phyloP scores from a whole-genome alignment of 2,888 invertebrate genomes.

The Altica lythri region DNA sequence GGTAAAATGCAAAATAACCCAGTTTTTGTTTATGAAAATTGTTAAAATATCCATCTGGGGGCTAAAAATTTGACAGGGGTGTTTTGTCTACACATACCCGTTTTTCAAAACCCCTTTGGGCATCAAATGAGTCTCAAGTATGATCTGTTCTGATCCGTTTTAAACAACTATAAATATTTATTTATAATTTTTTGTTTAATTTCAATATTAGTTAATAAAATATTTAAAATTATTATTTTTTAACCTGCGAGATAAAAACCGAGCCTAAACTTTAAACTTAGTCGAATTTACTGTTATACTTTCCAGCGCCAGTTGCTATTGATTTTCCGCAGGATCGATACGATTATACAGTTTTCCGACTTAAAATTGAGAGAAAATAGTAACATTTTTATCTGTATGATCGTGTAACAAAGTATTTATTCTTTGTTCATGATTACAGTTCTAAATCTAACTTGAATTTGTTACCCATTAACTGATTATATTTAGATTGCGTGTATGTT shows the following conservation, averaged over 20 bases:
- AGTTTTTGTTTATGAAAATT: too few species aligned
- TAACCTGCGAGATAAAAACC: too few species aligned
- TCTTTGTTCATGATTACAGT: slow-evolving; percentile 36
- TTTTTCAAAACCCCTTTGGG: too few species aligned
- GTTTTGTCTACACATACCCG: too few species aligned
- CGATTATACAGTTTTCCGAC: slow-evolving; percentile 6
- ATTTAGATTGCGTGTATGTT: slow-evolving; percentile 28
- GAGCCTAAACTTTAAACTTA: neutral
- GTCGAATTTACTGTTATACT: slow-evolving; percentile 14
- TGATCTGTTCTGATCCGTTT: too few species aligned
- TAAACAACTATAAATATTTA: too few species aligned
- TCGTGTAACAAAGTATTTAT: slow-evolving; percentile 35
- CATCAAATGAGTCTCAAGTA: too few species aligned
- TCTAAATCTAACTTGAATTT: slow-evolving; percentile 35
- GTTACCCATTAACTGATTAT: slow-evolving; percentile 33
- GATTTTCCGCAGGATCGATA: slow-evolving; percentile 21
- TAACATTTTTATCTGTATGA: slow-evolving; percentile 18
- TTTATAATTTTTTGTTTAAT: too few species aligned
- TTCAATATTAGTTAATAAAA: neutral
- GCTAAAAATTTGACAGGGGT: too few species aligned
- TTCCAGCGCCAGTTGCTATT: slow-evolving; percentile 13
- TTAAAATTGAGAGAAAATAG: slow-evolving; percentile 25
- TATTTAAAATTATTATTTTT: too few species aligned
- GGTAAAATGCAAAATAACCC: too few species aligned
- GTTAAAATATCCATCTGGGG: too few species aligned